Conservation (phyloP, 2,113 vertebrate genomes). For the Hemibagrus wyckioides region DNA sequence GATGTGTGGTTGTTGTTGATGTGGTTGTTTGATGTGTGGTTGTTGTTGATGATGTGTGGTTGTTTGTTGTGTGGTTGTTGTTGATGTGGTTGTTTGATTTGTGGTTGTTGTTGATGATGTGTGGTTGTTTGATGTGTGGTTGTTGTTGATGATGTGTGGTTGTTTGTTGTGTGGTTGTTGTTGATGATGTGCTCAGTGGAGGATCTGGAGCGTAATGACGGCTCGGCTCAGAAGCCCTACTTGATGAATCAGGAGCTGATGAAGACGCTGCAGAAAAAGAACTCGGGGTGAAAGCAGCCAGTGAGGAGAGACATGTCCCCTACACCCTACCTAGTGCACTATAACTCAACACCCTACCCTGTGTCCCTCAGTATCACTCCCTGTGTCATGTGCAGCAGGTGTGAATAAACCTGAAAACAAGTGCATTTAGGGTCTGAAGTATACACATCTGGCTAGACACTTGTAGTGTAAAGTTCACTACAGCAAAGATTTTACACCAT, state of each 20-base stretch:
- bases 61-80: neutral
- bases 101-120: too few relatives aligned
- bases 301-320: neutral
- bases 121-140: neutral
- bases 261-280: constrained; percentile 82
- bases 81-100: neutral
- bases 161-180: neutral
- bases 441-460: neutral
- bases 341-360: neutral
- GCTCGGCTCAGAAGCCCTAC: constrained; percentile 83
- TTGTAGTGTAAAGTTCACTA: neutral
- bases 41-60: too few relatives aligned
- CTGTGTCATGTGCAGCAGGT: neutral
- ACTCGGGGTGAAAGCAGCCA: constrained; percentile 58
- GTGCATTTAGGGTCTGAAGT: neutral
- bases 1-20: neutral
- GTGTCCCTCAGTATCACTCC: neutral
- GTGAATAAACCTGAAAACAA: neutral
- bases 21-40: neutral
- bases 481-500: neutral
- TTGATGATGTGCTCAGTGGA: constrained; percentile 78
- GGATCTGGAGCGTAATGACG: constrained; percentile 90
- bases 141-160: neutral
- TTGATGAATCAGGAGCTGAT: constrained; percentile 86
- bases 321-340: neutral